Percentiles rank a stretch among this genome's conserved stretches.
These are phyloP conservation scores for Drosophila sturtevanti DNA, from an alignment of 1,140 invertebrate genomes.

Conservation along the genomic window DNA sequence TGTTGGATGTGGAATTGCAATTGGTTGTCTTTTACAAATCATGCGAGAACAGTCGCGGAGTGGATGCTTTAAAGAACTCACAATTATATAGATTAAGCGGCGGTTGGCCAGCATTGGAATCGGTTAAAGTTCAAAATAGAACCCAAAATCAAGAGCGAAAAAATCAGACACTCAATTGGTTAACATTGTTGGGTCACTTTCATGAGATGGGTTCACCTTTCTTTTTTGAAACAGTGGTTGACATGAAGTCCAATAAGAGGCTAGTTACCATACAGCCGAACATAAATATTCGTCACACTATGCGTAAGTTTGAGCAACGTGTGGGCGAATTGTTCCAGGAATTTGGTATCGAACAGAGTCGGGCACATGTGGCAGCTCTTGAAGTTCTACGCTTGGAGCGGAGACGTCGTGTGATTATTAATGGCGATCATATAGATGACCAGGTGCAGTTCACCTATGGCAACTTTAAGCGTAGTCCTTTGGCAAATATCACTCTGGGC, in stretches of 20 bases:
- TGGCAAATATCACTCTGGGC: conserved; percentile 46
- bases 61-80: conserved; percentile 52
- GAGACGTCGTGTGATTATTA: conserved; percentile 65
- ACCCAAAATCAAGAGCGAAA: background rate
- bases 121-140: conserved; percentile 10
- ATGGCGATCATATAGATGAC: conserved; percentile 55
- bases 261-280: conserved; percentile 62
- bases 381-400: conserved; percentile 75
- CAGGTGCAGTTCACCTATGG: conserved; percentile 68
- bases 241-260: conserved; percentile 69
- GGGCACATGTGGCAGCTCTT: conserved; percentile 62
- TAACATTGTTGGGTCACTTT: conserved; percentile 56
- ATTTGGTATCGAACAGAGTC: conserved; percentile 65
- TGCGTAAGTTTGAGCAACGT: conserved; percentile 71
- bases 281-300: conserved; percentile 50
- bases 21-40: conserved; percentile 72
- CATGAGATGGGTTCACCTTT: conserved; percentile 69
- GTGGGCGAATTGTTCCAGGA: conserved; percentile 58
- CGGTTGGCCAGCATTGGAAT: conserved; percentile 71
- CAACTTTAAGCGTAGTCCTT: conserved; percentile 59
- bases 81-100: conserved; percentile 59
- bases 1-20: conserved; percentile 68
- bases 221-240: conserved; percentile 60
- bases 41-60: conserved; percentile 51
- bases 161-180: conserved; percentile 50